Percentiles rank a stretch among this genome's conserved stretches.
These are phyloP conservation scores for Cryptocephalus primarius DNA, from an alignment of 2,888 invertebrate species.

Conservation along the genomic window DNA sequence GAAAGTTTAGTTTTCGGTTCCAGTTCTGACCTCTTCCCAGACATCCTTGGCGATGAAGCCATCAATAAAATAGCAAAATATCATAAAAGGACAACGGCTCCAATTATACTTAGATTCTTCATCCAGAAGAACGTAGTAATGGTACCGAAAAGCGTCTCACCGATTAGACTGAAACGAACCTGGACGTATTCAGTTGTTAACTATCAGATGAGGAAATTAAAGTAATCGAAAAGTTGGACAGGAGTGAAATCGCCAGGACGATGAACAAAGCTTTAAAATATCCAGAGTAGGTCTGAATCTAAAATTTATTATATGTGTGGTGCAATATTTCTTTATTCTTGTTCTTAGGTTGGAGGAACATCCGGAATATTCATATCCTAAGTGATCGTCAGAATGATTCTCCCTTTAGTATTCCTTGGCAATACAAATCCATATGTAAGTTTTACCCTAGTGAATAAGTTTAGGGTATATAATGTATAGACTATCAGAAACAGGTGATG, in stretches of 20 bases:
- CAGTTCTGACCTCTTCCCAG: not conserved
- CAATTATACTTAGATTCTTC: not conserved
- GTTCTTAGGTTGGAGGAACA: too few relatives aligned
- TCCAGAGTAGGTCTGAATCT: too few relatives aligned
- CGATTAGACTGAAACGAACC: not conserved
- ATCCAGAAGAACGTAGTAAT: not conserved
- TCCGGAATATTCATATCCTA: too few relatives aligned
- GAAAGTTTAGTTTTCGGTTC: too few relatives aligned
- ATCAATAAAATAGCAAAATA: not conserved
- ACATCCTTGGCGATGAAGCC: not conserved
- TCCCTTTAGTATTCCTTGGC: too few relatives aligned
- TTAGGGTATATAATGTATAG: too few relatives aligned
- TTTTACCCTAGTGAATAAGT: too few relatives aligned
- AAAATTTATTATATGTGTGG: too few relatives aligned
- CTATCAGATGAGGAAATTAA: not conserved
- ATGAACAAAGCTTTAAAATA: not conserved
- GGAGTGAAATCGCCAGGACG: not conserved
- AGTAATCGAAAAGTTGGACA: slow-evolving; percentile 28
- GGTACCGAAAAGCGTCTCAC: slow-evolving; percentile 1
- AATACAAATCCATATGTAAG: too few relatives aligned
- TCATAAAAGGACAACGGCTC: not conserved
- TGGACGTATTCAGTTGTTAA: slow-evolving; percentile 1
- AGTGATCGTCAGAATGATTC: too few relatives aligned
- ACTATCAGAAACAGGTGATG: too few relatives aligned
- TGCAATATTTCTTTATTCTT: too few relatives aligned